A percentile compares a stretch with the other conserved stretches of the same genome.
Conservation (phyloP, 2,113 vertebrate genomes). For the Hassar affinis region DNA sequence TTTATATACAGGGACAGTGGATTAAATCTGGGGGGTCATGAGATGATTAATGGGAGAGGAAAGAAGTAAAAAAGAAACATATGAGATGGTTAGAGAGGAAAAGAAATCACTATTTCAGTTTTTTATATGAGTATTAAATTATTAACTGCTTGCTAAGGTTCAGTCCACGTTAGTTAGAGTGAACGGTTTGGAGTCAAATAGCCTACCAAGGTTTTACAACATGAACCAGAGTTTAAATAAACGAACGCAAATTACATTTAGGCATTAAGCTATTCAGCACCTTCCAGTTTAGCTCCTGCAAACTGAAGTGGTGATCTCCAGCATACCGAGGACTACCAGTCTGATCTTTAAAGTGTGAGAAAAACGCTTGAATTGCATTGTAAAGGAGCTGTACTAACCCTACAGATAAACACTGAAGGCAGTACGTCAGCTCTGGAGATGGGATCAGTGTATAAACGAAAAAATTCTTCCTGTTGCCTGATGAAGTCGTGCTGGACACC, state of each 20-base stretch:
- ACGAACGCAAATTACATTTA: not conserved
- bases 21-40: too few species aligned
- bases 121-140: not conserved
- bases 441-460: not conserved
- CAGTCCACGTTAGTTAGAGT: not conserved
- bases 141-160: not conserved
- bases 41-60: too few species aligned
- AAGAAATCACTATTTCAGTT: too few species aligned
- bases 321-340: too few species aligned
- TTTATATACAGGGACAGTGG: too few species aligned
- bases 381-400: not conserved
- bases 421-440: not conserved
- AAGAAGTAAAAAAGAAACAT: too few species aligned
- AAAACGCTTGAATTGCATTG: not conserved
- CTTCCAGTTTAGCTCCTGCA: not conserved
- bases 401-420: not conserved
- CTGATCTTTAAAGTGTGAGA: not conserved
- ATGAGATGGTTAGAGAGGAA: too few species aligned
- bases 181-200: not conserved
- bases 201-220: not conserved
- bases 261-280: not conserved
- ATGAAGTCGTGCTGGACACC: conserved; percentile 9
- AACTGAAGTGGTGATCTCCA: too few species aligned
- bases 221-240: not conserved
- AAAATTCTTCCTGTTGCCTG: not conserved